phyloP scores from a whole-genome alignment of 2,113 vertebrate species.

The Rhipidura dahli region DNA sequence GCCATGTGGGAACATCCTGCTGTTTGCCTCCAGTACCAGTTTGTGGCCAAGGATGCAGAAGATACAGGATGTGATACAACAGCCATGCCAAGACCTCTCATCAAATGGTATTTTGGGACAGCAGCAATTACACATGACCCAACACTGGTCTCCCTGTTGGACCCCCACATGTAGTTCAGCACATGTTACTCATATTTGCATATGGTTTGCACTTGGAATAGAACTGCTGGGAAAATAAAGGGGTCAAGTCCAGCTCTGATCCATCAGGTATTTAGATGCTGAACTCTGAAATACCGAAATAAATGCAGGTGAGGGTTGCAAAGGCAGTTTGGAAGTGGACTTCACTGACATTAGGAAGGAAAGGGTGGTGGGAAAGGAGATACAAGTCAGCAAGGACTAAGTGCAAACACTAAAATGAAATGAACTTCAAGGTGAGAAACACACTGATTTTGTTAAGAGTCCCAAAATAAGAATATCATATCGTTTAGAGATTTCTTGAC shows the following conservation, averaged over 20 bases:
- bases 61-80: not conserved
- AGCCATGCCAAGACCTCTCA: not conserved
- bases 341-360: not conserved
- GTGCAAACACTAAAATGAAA: not conserved
- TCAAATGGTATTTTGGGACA: fast-evolving
- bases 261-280: not conserved
- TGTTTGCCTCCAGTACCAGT: not conserved
- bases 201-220: not conserved
- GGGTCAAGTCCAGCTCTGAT: not conserved
- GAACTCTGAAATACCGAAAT: not conserved
- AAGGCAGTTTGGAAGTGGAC: not conserved
- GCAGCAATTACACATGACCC: not conserved
- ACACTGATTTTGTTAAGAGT: not conserved
- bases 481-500: not conserved
- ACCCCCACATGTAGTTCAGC: not conserved
- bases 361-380: not conserved
- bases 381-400: not conserved
- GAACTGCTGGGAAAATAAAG: not conserved
- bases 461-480: not conserved
- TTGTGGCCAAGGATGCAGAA: not conserved
- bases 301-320: not conserved
- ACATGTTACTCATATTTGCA: not conserved
- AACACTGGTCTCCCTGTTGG: fast-evolving
- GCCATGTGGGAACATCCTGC: not conserved
- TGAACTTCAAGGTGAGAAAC: not conserved